Evolutionary conservation across 2,888 invertebrate species (phyloP), one percentile per base, ranked within the genome.

Genomic region (Noctua janthina): DNA sequence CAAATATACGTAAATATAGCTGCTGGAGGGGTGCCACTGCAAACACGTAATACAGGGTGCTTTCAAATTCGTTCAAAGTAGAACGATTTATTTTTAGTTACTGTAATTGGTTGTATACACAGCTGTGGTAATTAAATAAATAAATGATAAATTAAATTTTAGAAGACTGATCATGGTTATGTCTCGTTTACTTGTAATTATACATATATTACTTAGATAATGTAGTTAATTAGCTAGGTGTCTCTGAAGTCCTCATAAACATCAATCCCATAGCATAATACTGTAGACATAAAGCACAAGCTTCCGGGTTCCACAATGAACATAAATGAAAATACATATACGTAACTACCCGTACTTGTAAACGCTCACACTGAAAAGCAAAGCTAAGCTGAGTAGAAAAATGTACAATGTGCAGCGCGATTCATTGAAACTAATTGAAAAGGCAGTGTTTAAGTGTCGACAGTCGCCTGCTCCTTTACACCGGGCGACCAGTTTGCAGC

Each of bases 401-500:
- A 46, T 62, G 6, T 49, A 62, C 17, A 51, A 62, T 29, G 13
- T 35, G 43, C 46, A 35, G n/a, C 54, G 17, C 54, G 54, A 74
- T 75, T 77, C 74, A 73, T 75, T 79, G 69, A 77, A 77, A 78
- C 70, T 70, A 81, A 86, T 83, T 78, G 62, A 76, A 83, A 76
- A 79, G 69, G 67, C 59, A 74, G 70, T 70, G 68, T 67, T 82
- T 76, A 49, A 81, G 51, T 72, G 69, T 64, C 74, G 79, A 73
- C 76, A 78, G 51, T 70, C 64, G 79, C 76, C 72, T 77, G 87
- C 89, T 83, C 87, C 88, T 91, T 92, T 92, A 91, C 90, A 89
- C 89, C 86, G 84, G 85, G 81, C 81, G 80, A 89, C 88, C 91
- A 91, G 91, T 91, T 93, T 92, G 91, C 92, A 92, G 88, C 93